Evolutionary conservation across 2,888 invertebrate species (phyloP), one percentile per base, ranked within the genome.

Genomic region (Leucoptera coffeella): DNA sequence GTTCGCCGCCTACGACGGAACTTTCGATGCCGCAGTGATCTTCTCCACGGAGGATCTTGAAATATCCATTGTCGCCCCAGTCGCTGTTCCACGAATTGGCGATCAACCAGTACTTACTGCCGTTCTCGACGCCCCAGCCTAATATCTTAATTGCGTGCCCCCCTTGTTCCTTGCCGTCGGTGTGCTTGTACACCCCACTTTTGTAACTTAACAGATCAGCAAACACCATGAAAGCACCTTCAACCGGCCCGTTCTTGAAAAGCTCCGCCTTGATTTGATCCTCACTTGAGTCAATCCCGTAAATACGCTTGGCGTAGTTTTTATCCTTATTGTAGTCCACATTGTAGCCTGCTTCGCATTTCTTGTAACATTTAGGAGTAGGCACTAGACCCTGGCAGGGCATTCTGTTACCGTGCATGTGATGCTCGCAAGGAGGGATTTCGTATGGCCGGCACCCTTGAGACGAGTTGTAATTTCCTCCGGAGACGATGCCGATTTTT

Each of bases 21-120:
- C 74, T 72, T 50, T 87, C 86, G 40, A 87, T 85, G 8, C 83
- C 84, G 42, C 85, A 85, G 41, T 86, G 82, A 47, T 86, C 80
- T 32, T 64, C 51, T 3, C 93, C 93, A 30, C 92, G 77, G 12
- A 85, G 60, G 35, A 93, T 91, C 58, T 89, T 90, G 71, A 93
- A 91, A 60, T 75, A 89, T 4, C 91, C 90, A 47, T 80, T 75
- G 49, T 86, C 82, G 35, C 93, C 93, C 93, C 93, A 94, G 53
- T 93, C 93, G 1, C 75, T 73, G 62, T 94, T 93, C 93, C 93
- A 94, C 0, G 89, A 91, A 69, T 94, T 94, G 27, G 88, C 90
- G 38, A 90, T 78, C 12, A 90, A 74, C 94, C 94, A 94, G 55
- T 91, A 94, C 24, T 85, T 84, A 27, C 74, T 77, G 6, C 75